These are phyloP conservation scores for Platyscapa corneri DNA, from an alignment of 1,140 invertebrate genomes.

Conservation along the genomic window DNA sequence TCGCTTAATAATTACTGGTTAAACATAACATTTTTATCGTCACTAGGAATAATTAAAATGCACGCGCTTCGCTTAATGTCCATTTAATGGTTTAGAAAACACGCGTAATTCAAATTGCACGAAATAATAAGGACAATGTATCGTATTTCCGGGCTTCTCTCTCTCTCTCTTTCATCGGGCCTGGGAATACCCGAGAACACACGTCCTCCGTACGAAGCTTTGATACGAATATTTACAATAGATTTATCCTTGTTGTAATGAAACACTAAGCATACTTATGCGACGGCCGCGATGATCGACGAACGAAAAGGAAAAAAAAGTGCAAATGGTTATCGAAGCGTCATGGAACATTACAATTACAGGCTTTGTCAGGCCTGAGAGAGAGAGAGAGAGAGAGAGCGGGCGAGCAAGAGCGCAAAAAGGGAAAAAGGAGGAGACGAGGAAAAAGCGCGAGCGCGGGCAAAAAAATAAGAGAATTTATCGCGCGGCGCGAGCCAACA, in stretches of 20 bases:
- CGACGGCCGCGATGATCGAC: too few species aligned
- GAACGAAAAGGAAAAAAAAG: not conserved
- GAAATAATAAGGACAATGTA: too few species aligned
- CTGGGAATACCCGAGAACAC: too few species aligned
- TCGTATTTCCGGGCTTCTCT: too few species aligned
- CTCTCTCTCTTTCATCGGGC: too few species aligned
- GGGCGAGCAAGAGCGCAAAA: too few species aligned
- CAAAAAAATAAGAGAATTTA: slow-evolving; percentile 48
- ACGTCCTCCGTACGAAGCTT: too few species aligned
- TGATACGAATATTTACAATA: too few species aligned
- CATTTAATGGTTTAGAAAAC: too few species aligned
- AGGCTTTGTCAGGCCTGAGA: not conserved
- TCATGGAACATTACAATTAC: not conserved
- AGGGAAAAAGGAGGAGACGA: not conserved
- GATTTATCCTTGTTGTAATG: too few species aligned
- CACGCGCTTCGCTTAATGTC: too few species aligned
- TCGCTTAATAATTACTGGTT: not conserved
- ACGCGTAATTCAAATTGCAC: not conserved
- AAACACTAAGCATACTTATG: too few species aligned
- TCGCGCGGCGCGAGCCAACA: slow-evolving; percentile 42
- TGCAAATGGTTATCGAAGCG: not conserved
- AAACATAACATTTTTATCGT: not conserved
- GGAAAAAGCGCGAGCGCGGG: not conserved
- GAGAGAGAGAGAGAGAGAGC: not conserved
- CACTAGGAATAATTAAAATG: not conserved